phyloP scores from a whole-genome alignment of 2,113 vertebrate genomes.

The Rhinoderma darwinii region DNA sequence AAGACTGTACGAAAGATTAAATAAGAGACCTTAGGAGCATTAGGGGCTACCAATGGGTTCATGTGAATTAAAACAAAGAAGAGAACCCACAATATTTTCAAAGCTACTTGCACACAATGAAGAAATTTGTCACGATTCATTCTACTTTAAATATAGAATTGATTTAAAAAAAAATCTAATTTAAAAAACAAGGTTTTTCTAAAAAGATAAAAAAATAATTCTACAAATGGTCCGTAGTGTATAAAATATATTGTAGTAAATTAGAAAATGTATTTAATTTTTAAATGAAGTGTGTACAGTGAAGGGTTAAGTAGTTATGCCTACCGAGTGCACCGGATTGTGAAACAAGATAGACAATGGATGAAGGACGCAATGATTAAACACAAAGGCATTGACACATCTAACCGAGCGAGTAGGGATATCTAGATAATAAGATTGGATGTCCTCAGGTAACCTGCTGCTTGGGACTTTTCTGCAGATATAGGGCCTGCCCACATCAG shows the following conservation, averaged over 20 bases:
- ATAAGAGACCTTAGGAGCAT: neutral
- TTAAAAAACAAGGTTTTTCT: too few species aligned
- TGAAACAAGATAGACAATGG: constrained; percentile 28
- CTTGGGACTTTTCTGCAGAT: neutral
- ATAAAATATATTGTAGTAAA: too few species aligned
- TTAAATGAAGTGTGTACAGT: neutral
- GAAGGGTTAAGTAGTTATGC: constrained; percentile 14
- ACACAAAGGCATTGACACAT: constrained; percentile 14
- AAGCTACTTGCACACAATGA: too few species aligned
- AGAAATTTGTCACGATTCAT: too few species aligned
- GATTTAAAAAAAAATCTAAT: too few species aligned
- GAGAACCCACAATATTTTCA: too few species aligned
- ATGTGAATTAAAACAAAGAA: too few species aligned
- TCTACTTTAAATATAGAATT: too few species aligned
- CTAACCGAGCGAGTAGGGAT: neutral
- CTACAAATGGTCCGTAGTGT: too few species aligned
- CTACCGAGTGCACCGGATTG: neutral
- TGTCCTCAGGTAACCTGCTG: constrained; percentile 42
- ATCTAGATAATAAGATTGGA: constrained; percentile 23
- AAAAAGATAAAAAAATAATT: too few species aligned
- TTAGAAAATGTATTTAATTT: too few species aligned
- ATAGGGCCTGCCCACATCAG: too few species aligned
- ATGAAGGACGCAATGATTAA: constrained; percentile 7
- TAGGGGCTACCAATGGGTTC: neutral
- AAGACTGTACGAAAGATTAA: neutral